Conservation (phyloP, 23 tunicate species). For the Aplidium turbinatum region DNA sequence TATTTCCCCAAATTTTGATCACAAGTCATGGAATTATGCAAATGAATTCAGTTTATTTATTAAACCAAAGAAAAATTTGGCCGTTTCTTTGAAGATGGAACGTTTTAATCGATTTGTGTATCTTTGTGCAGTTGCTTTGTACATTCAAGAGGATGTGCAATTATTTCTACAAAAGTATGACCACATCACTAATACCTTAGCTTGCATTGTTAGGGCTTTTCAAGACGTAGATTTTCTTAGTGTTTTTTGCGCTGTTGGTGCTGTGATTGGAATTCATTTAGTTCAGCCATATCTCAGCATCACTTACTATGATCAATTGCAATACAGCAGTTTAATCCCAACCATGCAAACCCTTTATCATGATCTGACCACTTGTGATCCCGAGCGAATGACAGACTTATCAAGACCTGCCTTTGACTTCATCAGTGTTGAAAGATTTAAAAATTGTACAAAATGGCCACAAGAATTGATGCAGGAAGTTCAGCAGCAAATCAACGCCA, state of each 20-base stretch:
- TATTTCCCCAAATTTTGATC: conserved; percentile 5
- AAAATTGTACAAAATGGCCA: not conserved
- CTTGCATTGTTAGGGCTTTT: conserved; percentile 7
- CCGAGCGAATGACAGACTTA: not conserved
- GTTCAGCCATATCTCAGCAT: conserved; percentile 10
- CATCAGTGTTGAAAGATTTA: not conserved
- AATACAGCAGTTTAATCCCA: not conserved
- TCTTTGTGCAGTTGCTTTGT: not conserved
- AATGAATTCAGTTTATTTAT: not conserved
- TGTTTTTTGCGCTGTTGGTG: conserved; percentile 10
- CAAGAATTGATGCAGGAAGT: not conserved
- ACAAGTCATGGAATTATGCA: conserved; percentile 6
- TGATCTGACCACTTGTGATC: too few relatives aligned
- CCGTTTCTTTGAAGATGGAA: not conserved
- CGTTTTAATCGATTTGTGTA: conserved; percentile 13
- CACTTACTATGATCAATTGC: not conserved
- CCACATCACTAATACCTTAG: conserved; percentile 16
- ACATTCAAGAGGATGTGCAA: not conserved
- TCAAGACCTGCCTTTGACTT: conserved; percentile 1
- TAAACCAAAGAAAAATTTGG: conserved; percentile 4
- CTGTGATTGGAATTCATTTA: not conserved
- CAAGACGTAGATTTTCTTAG: not conserved
- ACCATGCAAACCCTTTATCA: conserved; percentile 2
- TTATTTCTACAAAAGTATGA: not conserved
- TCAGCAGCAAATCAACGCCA: not conserved